These are phyloP conservation scores for Acrobasis repandana DNA, from an alignment of 2,888 invertebrate genomes.

Conservation along the genomic window DNA sequence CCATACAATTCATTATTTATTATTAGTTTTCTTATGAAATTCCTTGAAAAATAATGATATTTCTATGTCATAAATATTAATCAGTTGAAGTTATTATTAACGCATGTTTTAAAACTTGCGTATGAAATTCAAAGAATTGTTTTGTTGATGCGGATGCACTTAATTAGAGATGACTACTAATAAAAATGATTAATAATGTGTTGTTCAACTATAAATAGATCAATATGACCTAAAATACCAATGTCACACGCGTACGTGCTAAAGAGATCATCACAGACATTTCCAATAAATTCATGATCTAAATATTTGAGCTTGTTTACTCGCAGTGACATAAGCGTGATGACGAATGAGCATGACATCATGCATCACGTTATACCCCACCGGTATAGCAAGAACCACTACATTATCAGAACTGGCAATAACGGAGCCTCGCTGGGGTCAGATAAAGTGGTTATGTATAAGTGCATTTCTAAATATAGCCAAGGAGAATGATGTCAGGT, in stretches of 20 bases:
- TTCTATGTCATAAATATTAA: too few relatives aligned
- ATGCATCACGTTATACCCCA: conserved; percentile 44
- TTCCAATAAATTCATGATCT: conserved; percentile 37
- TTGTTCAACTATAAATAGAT: background rate
- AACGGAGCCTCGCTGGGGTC: conserved; percentile 50
- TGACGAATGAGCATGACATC: conserved; percentile 58
- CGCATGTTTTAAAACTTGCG: too few relatives aligned
- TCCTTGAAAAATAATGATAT: too few relatives aligned
- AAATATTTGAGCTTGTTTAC: conserved; percentile 45
- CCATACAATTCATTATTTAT: too few relatives aligned
- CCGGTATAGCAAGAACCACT: conserved; percentile 50
- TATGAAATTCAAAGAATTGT: background rate
- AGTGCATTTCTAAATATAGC: conserved; percentile 73
- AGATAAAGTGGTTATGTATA: conserved; percentile 41
- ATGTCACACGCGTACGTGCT: background rate
- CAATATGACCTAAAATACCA: conserved; percentile 5
- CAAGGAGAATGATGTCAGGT: conserved; percentile 64
- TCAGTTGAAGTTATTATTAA: too few relatives aligned
- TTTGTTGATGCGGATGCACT: background rate
- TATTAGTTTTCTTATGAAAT: too few relatives aligned
- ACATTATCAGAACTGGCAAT: conserved; percentile 32
- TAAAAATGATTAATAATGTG: background rate
- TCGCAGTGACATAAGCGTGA: conserved; percentile 49
- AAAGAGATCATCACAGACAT: conserved; percentile 9
- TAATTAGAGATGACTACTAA: background rate